Evolutionary conservation across 2,113 vertebrate species (phyloP).

Genomic region (Seriola aureovittata): DNA sequence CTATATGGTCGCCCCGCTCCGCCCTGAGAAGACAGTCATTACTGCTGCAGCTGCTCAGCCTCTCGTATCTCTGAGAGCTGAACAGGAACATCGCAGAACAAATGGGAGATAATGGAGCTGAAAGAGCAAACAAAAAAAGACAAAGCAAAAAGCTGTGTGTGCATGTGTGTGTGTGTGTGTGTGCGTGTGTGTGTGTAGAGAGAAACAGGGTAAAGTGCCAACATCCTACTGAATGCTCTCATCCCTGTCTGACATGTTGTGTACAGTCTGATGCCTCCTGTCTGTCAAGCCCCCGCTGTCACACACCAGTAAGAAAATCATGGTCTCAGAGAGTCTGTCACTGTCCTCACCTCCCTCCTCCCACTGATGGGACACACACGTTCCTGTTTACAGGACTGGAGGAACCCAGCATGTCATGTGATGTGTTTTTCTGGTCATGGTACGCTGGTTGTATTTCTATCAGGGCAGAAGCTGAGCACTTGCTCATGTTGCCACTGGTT

Average conservation of each 20-base stretch:
- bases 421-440: slow-evolving; percentile 31
- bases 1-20: slow-evolving; percentile 9
- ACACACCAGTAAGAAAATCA: slow-evolving; percentile 54
- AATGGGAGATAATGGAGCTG: slow-evolving; percentile 40
- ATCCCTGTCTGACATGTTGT: slow-evolving; percentile 56
- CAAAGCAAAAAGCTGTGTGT: neutral
- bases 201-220: neutral
- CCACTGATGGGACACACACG: slow-evolving; percentile 28
- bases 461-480: neutral
- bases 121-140: slow-evolving; percentile 21
- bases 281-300: slow-evolving; percentile 43
- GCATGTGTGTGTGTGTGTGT: neutral
- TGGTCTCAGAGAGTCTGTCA: slow-evolving; percentile 34
- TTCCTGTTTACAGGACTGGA: slow-evolving; percentile 40
- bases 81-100: neutral
- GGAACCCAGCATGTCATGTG: slow-evolving; percentile 43
- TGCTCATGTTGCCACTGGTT: neutral
- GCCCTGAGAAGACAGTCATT: slow-evolving; percentile 35
- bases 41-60: slow-evolving; percentile 22
- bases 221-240: slow-evolving; percentile 26
- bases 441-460: slow-evolving; percentile 48
- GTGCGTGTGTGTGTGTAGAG: neutral
- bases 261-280: slow-evolving; percentile 47
- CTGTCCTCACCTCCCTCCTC: slow-evolving; percentile 23
- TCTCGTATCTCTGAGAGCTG: neutral